A percentile compares a stretch with the other conserved stretches of the same genome.
Conservation (phyloP, 2,888 invertebrate genomes). For the Coenonympha glycerion region DNA sequence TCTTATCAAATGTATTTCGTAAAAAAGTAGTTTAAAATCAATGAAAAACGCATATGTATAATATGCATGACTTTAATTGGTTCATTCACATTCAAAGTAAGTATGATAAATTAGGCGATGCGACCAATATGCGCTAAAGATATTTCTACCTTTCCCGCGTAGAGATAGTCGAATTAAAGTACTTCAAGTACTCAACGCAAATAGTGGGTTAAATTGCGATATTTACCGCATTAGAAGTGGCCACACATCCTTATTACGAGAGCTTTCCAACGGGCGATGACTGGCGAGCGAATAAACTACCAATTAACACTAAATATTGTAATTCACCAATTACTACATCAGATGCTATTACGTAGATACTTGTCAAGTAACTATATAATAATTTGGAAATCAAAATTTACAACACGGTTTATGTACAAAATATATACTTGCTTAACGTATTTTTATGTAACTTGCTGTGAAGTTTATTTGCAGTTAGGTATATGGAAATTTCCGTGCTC, state of each 20-base stretch:
- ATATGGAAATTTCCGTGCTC: not conserved
- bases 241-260: slow-evolving; percentile 11
- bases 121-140: too few species aligned
- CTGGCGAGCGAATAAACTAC: slow-evolving; percentile 5
- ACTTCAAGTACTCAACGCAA: slow-evolving; percentile 1
- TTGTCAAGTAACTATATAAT: slow-evolving; percentile 8
- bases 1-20: too few species aligned
- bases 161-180: not conserved
- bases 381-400: slow-evolving; percentile 14
- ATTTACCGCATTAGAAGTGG: not conserved
- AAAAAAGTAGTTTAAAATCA: too few species aligned
- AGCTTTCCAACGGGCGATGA: not conserved
- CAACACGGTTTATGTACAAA: not conserved
- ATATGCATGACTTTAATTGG: too few species aligned
- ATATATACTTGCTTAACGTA: too few species aligned
- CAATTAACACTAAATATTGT: slow-evolving; percentile 17
- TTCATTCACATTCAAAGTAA: too few species aligned
- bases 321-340: slow-evolving; percentile 7
- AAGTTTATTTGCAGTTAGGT: not conserved
- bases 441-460: not conserved
- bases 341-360: slow-evolving; percentile 10
- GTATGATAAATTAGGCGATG: too few species aligned
- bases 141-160: not conserved
- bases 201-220: not conserved
- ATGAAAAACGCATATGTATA: too few species aligned